Percentiles rank a stretch among this genome's conserved stretches.
Conservation (phyloP, 35 echinoderm and acorn worm species). For the Heliocidaris erythrogramma region DNA sequence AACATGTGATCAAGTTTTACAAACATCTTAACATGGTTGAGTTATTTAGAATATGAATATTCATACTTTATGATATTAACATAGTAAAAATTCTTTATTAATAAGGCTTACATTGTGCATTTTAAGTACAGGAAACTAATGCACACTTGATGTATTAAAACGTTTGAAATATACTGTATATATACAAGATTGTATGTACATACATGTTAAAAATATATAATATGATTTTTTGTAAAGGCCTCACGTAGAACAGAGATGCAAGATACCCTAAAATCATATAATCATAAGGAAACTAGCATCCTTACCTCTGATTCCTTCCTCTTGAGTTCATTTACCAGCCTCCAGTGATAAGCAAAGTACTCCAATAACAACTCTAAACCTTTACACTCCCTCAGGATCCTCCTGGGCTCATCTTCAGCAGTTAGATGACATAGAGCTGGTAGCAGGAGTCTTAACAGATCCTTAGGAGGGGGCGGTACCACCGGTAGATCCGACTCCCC, state of each 20-base stretch:
- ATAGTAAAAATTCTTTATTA: too few relatives aligned
- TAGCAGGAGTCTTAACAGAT: conserved; percentile 80
- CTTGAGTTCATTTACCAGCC: conserved; percentile 47
- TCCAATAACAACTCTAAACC: conserved; percentile 67
- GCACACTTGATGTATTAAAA: too few relatives aligned
- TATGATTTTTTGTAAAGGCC: neutral
- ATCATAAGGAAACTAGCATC: neutral
- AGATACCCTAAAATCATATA: neutral
- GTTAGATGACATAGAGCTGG: conserved; percentile 90
- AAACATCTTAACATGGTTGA: too few relatives aligned
- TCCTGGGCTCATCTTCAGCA: conserved; percentile 71
- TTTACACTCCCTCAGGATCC: conserved; percentile 58
- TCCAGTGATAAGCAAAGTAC: conserved; percentile 82
- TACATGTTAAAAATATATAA: too few relatives aligned
- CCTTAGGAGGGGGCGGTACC: conserved; percentile 21
- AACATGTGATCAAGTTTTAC: too few relatives aligned
- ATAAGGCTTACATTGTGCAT: too few relatives aligned
- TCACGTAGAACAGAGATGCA: neutral
- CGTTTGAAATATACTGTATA: too few relatives aligned
- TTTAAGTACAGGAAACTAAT: too few relatives aligned
- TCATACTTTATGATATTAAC: too few relatives aligned
- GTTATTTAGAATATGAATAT: too few relatives aligned
- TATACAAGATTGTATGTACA: too few relatives aligned
- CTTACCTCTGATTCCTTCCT: conserved; percentile 52
- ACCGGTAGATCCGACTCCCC: neutral